Percentiles rank a stretch among this genome's conserved stretches.
These are phyloP conservation scores for Melanitta fusca DNA, from an alignment of 2,797 vertebrate genomes.

Conservation along the genomic window DNA sequence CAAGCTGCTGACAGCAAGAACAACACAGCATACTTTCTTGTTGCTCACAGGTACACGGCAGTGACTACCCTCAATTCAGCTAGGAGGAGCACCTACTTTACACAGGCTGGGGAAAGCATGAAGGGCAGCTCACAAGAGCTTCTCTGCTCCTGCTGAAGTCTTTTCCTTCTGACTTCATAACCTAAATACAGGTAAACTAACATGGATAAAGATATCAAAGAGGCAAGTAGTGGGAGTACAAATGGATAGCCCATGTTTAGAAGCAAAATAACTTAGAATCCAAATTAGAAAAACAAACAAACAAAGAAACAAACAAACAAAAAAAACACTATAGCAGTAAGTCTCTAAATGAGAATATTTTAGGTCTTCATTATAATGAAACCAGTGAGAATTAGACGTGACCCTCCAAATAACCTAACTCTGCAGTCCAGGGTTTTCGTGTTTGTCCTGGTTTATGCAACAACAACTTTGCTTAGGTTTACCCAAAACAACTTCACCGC, in stretches of 20 bases:
- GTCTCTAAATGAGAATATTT: background rate
- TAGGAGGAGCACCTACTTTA: background rate
- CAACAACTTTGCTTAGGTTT: slow-evolving; percentile 18
- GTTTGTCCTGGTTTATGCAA: background rate
- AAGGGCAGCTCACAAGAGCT: background rate
- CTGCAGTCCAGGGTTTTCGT: background rate
- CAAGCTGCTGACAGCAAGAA: background rate
- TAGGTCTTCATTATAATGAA: background rate
- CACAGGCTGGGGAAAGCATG: accelerated
- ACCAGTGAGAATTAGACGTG: background rate
- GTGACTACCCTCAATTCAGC: background rate
- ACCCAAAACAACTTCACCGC: background rate
- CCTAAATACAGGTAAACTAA: accelerated
- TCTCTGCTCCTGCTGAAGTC: background rate
- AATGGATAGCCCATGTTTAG: slow-evolving; percentile 6
- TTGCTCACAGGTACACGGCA: accelerated
- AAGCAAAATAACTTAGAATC: background rate
- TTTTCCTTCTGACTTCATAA: background rate
- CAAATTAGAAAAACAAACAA: background rate
- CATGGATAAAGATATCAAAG: background rate
- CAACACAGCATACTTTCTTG: accelerated
- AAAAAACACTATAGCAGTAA: background rate
- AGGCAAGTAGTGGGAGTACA: background rate
- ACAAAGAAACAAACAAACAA: too few relatives aligned
- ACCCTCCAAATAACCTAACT: background rate